phyloP scores from a whole-genome alignment of 35 echinoderm and acorn worm genomes.

The Heliocidaris tuberculata region DNA sequence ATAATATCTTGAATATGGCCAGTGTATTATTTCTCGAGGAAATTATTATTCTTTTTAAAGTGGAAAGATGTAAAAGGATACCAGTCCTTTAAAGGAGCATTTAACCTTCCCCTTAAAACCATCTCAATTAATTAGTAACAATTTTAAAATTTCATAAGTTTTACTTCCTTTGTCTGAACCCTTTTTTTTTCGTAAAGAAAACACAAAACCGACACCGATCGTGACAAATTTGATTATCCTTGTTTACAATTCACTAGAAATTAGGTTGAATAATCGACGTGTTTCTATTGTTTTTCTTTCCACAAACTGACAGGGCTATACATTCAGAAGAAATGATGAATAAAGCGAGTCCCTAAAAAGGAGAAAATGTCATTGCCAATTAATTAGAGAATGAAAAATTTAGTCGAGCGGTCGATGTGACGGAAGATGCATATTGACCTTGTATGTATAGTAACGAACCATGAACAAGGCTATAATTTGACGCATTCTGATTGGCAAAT shows the following conservation, averaged over 20 bases:
- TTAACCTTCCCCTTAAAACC: no score
- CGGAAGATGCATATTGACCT: background rate
- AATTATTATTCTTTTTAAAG: no score
- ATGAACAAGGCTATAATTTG: background rate
- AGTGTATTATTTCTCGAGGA: no score
- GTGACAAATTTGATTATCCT: background rate
- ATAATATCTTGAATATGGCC: no score
- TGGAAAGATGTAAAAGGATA: no score
- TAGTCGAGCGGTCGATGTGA: background rate
- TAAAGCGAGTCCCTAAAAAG: background rate
- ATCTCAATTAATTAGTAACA: no score
- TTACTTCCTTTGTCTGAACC: background rate
- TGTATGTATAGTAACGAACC: constrained; percentile 10
- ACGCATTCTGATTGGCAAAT: background rate
- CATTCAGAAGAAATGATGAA: background rate
- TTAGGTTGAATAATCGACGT: background rate
- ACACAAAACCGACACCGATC: background rate
- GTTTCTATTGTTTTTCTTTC: background rate
- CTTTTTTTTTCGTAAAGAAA: background rate
- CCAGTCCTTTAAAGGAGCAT: no score
- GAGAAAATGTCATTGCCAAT: background rate
- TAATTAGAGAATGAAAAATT: constrained; percentile 5
- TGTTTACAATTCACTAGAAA: background rate
- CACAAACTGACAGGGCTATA: background rate
- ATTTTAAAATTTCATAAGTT: no score